These are phyloP conservation scores for Patella ulyssiponensis DNA, from an alignment of 2,888 invertebrate genomes.

Conservation along the genomic window DNA sequence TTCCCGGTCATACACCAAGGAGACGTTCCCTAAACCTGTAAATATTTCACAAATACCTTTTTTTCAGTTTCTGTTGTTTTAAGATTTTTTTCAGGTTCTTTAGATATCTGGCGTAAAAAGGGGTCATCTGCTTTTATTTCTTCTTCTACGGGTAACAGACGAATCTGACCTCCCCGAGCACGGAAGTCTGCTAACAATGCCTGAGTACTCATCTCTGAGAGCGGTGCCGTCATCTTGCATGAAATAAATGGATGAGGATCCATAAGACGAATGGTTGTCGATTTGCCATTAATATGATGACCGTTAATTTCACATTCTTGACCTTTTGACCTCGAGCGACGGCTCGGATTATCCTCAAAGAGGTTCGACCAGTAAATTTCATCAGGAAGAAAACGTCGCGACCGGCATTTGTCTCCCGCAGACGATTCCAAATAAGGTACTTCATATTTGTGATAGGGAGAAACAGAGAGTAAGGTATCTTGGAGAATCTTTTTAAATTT, in stretches of 20 bases:
- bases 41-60: too few species aligned
- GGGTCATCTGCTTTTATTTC: too few species aligned
- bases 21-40: too few species aligned
- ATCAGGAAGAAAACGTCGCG: conserved; percentile 82
- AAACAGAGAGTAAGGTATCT: conserved; percentile 84
- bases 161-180: conserved; percentile 82
- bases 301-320: conserved; percentile 11
- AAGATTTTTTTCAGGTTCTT: too few species aligned
- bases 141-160: too few species aligned
- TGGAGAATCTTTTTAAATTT: conserved; percentile 82
- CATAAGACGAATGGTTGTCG: conserved; percentile 49
- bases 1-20: too few species aligned
- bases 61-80: too few species aligned
- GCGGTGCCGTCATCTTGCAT: conserved; percentile 78
- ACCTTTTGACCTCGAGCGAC: conserved; percentile 32
- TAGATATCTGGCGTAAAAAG: too few species aligned
- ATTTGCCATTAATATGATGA: conserved; percentile 27
- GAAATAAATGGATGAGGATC: conserved; percentile 80
- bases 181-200: conserved; percentile 87
- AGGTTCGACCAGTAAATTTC: conserved; percentile 80
- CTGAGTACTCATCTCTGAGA: conserved; percentile 77
- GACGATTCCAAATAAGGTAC: conserved; percentile 92
- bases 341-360: conserved; percentile 46
- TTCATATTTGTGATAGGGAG: conserved; percentile 87
- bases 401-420: conserved; percentile 81